phyloP scores from a whole-genome alignment of 2,888 invertebrate genomes.

The Cyaniris semiargus region DNA sequence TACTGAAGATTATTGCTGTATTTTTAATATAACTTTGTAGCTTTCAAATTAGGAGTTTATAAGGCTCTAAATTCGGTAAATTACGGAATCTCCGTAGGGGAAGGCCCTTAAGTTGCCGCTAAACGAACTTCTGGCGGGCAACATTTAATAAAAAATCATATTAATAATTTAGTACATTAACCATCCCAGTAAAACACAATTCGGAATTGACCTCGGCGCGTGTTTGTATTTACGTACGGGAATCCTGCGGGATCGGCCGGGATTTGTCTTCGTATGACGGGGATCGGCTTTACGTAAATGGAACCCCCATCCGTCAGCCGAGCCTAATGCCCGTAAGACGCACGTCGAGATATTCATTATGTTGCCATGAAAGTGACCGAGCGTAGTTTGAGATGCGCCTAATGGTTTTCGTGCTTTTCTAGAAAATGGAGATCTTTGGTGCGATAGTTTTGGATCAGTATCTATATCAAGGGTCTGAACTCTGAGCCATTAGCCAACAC shows the following conservation, averaged over 20 bases:
- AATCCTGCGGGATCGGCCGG: slow-evolving; percentile 37
- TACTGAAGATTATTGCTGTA: no score
- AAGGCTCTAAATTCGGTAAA: no score
- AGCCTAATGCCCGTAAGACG: slow-evolving; percentile 48
- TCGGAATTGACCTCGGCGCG: slow-evolving; percentile 10
- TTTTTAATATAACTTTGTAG: no score
- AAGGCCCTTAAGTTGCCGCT: no score
- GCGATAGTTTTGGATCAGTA: no score
- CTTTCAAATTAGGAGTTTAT: no score
- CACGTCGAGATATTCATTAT: slow-evolving; percentile 30
- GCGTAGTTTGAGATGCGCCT: not conserved
- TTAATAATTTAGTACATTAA: not conserved
- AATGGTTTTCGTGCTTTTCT: not conserved
- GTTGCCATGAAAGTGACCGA: not conserved
- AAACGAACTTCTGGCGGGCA: no score
- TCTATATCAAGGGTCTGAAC: no score
- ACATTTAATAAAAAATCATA: not conserved
- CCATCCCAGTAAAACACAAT: not conserved
- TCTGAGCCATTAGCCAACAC: no score
- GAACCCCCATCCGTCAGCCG: slow-evolving; percentile 42
- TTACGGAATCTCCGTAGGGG: no score
- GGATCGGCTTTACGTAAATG: slow-evolving; percentile 45
- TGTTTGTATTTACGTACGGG: slow-evolving; percentile 15
- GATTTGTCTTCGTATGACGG: slow-evolving; percentile 44
- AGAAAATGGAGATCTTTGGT: no score